phyloP scores from a whole-genome alignment of 2,113 vertebrate genomes.

The Acanthisitta chloris region DNA sequence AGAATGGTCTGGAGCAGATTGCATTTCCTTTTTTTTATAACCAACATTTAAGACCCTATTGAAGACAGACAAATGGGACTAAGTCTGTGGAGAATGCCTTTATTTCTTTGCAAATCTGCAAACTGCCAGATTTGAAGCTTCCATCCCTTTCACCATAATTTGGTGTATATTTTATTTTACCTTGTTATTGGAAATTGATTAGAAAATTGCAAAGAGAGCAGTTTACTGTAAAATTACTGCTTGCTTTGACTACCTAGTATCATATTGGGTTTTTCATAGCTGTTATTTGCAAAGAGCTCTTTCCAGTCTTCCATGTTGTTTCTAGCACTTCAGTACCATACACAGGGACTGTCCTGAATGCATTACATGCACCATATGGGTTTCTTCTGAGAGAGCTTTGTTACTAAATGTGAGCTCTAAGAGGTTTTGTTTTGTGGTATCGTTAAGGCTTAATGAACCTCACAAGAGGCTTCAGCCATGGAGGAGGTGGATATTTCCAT shows the following conservation, averaged over 20 bases:
- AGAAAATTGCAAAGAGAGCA: background rate
- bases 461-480: rapidly evolving
- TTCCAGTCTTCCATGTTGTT: background rate
- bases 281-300: background rate
- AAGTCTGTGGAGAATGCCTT: background rate
- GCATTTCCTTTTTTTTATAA: background rate
- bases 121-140: background rate
- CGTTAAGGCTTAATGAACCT: background rate
- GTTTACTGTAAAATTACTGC: background rate
- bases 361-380: rapidly evolving
- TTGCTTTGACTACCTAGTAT: background rate
- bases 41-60: background rate
- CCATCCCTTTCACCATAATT: background rate
- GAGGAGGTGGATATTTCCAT: background rate
- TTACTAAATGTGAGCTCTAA: background rate
- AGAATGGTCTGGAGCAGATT: background rate
- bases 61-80: background rate
- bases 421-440: background rate
- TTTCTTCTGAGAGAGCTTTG: background rate
- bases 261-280: background rate
- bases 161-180: background rate
- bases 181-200: background rate
- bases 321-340: rapidly evolving
- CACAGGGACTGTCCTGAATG: background rate
- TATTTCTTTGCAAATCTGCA: background rate